Evolutionary conservation across 1,140 invertebrate genomes (phyloP).

Genomic region (Belonocnema kinseyi): DNA sequence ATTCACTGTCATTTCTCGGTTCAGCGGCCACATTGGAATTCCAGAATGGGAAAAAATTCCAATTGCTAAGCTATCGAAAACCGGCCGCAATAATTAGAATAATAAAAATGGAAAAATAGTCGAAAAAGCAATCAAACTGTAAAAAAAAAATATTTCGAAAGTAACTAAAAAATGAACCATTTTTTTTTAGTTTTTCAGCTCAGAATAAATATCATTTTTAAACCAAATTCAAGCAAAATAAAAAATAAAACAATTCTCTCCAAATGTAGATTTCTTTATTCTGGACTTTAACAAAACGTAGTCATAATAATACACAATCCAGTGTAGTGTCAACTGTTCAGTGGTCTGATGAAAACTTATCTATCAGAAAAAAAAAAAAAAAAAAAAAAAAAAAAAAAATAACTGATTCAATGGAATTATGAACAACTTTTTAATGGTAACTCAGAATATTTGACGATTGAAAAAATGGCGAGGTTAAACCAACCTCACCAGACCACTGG

Average conservation of each 20-base stretch:
- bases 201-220: too few relatives aligned
- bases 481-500: not conserved
- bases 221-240: not conserved
- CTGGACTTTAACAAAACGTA: slow-evolving; percentile 13
- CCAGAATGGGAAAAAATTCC: too few relatives aligned
- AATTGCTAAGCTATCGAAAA: too few relatives aligned
- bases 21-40: too few relatives aligned
- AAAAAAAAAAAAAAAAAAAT: too few relatives aligned
- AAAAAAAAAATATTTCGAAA: too few relatives aligned
- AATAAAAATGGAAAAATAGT: too few relatives aligned
- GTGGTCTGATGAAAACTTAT: slow-evolving; percentile 7
- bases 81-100: too few relatives aligned
- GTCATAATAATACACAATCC: not conserved
- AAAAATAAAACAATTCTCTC: not conserved
- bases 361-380: not conserved
- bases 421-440: not conserved
- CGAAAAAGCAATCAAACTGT: too few relatives aligned
- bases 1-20: too few relatives aligned
- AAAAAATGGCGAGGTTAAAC: not conserved
- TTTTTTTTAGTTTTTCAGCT: too few relatives aligned
- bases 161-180: too few relatives aligned
- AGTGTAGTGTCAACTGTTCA: not conserved
- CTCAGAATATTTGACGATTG: not conserved
- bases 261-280: slow-evolving; percentile 20
- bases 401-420: not conserved